Percentiles rank a stretch among this genome's conserved stretches.
Conservation (phyloP, 2,888 invertebrate genomes). For the Theodoxus fluviatilis region DNA sequence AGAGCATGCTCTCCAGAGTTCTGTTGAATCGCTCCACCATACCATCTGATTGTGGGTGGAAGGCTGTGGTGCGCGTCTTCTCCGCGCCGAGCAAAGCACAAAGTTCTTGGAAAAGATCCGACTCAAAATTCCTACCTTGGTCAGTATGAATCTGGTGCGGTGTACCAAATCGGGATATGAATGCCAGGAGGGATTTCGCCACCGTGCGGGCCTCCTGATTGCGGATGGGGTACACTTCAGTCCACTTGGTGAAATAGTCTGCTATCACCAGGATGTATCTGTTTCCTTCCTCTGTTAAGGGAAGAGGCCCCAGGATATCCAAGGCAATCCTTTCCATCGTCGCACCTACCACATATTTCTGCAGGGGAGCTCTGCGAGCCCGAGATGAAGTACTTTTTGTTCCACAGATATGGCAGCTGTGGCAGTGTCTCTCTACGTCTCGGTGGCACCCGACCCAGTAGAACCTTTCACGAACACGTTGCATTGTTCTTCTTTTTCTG, state of each 20-base stretch:
- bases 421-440: too few species aligned
- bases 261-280: constrained; percentile 37
- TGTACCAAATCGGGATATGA: constrained; percentile 33
- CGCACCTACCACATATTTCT: constrained; percentile 25
- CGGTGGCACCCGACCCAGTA: too few species aligned
- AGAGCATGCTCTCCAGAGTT: too few species aligned
- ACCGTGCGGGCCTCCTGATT: constrained; percentile 33
- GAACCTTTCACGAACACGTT: too few species aligned
- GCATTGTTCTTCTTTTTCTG: too few species aligned
- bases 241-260: constrained; percentile 40
- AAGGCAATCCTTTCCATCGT: constrained; percentile 31
- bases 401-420: too few species aligned
- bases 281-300: constrained; percentile 32
- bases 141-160: constrained; percentile 35
- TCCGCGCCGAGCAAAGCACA: constrained; percentile 33
- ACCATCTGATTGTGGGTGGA: constrained; percentile 35
- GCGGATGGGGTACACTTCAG: too few species aligned
- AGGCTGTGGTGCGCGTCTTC: constrained; percentile 36
- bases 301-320: constrained; percentile 38
- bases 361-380: constrained; percentile 30
- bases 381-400: too few species aligned
- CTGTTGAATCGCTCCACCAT: constrained; percentile 35
- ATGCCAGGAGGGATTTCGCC: constrained; percentile 34
- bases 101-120: constrained; percentile 31
- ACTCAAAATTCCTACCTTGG: constrained; percentile 40